Evolutionary conservation across 2,888 invertebrate species (phyloP), one percentile per base, ranked within the genome.

Genomic region (Polymixis lichenea): DNA sequence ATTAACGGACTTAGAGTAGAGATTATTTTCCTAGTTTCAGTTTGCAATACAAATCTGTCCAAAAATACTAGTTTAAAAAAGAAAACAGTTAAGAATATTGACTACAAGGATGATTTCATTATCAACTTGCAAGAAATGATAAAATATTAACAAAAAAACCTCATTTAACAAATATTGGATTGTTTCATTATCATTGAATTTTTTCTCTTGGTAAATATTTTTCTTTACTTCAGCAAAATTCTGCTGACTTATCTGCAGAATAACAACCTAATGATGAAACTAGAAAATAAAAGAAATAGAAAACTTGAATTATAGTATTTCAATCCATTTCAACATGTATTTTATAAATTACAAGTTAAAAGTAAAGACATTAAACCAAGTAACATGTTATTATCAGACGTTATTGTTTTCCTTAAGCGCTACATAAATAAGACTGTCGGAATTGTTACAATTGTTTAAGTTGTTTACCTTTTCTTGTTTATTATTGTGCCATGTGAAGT

Each of bases 401-500:
- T 46, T 53, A 56, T 70, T 68, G 60, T 83, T 83, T 80, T 83
- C 83, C 83, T 83, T 55, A 62, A 71, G 49, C 7, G 0, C 25
- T 51, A 46, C 46, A 67, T 66, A 72, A 75, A 70, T 69, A 73
- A 46, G 4, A 56, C 55, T 22, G 15, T 32, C n/a, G 17, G 38
- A 32, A 56, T 64, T 67, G 49, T 61, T 38, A 55, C 49, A 58
- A 71, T 55, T 79, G 43, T 72, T 72, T 55, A 51, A 60, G 53
- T 64, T 61, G 83, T 83, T 80, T 83, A 83, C 77, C 65, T 73
- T 43, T 65, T 58, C 55, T 56, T 83, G 51, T 77, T 80, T 83
- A 80, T 80, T 74, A 66, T 80, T 82, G 51, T 72, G 46, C 4
- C 17, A 22, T 15, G 28, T 22, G 8, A 53, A 53, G 22, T 32